phyloP scores from a whole-genome alignment of 2,888 invertebrate species.

The Tricholauxania praeusta region DNA sequence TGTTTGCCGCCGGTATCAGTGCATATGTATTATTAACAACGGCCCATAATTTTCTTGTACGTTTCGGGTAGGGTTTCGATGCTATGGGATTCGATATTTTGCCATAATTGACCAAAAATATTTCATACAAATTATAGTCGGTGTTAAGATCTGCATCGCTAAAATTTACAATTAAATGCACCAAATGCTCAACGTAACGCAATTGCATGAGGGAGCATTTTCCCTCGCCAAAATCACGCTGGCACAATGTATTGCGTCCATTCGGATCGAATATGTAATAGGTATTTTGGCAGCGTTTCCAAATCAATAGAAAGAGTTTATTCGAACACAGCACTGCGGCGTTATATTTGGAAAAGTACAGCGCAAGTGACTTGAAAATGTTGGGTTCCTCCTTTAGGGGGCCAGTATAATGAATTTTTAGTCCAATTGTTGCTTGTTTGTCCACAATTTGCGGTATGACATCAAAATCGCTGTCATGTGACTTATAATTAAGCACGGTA shows the following conservation, averaged over 20 bases:
- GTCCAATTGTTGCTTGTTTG: conserved; percentile 53
- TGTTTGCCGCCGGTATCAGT: conserved; percentile 60
- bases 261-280: conserved; percentile 76
- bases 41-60: conserved; percentile 56
- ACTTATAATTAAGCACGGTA: conserved; percentile 51
- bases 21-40: conserved; percentile 61
- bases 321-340: conserved; percentile 57
- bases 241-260: conserved; percentile 57
- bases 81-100: conserved; percentile 51
- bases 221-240: conserved; percentile 65
- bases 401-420: conserved; percentile 57
- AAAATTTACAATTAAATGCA: conserved; percentile 60
- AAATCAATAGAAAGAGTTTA: conserved; percentile 59
- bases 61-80: conserved; percentile 34
- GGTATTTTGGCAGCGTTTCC: conserved; percentile 70
- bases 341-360: conserved; percentile 58
- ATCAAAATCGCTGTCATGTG: conserved; percentile 54
- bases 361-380: conserved; percentile 57
- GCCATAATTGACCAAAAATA: conserved; percentile 58
- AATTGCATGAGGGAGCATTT: conserved; percentile 69
- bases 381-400: conserved; percentile 57
- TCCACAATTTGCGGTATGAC: conserved; percentile 60
- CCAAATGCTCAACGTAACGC: conserved; percentile 58
- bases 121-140: conserved; percentile 61
- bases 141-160: conserved; percentile 50